Conservation (phyloP, 2,888 invertebrate genomes). For the Eledona agricola region DNA sequence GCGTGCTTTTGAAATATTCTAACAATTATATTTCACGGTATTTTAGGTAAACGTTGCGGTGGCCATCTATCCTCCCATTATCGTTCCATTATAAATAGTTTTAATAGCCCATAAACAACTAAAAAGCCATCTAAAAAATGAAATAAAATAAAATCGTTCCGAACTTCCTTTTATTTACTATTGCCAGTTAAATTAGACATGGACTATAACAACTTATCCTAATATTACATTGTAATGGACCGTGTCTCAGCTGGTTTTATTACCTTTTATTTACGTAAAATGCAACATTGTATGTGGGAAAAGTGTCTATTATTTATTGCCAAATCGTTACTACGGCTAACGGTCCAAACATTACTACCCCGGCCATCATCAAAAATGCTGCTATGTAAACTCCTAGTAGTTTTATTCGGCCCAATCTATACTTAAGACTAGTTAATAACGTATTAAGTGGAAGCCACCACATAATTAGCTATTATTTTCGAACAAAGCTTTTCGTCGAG, state of each 20-base stretch:
- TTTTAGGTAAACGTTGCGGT: constrained; percentile 34
- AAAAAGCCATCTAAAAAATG: constrained; percentile 32
- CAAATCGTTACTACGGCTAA: constrained; percentile 18
- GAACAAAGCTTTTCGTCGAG: no score
- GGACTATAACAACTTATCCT: constrained; percentile 34
- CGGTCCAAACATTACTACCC: constrained; percentile 1
- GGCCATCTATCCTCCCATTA: constrained; percentile 25
- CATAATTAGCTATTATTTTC: no score
- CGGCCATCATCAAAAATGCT: no score
- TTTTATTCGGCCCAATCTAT: no score
- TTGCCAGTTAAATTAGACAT: constrained; percentile 36
- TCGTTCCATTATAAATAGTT: constrained; percentile 33
- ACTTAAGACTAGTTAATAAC: no score
- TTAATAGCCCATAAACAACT: constrained; percentile 35
- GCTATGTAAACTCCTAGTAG: no score
- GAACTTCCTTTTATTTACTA: constrained; percentile 31
- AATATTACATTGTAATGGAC: constrained; percentile 34
- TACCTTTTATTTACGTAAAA: constrained; percentile 30
- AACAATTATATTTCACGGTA: constrained; percentile 34
- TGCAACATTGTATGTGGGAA: constrained; percentile 30
- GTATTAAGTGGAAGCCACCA: no score
- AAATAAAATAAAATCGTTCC: constrained; percentile 28
- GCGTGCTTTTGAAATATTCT: constrained; percentile 25
- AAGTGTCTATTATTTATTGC: constrained; percentile 21
- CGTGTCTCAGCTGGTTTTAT: constrained; percentile 32